These are phyloP conservation scores for Pseudois nayaur DNA, from an alignment of 2,113 vertebrate genomes.

Conservation along the genomic window DNA sequence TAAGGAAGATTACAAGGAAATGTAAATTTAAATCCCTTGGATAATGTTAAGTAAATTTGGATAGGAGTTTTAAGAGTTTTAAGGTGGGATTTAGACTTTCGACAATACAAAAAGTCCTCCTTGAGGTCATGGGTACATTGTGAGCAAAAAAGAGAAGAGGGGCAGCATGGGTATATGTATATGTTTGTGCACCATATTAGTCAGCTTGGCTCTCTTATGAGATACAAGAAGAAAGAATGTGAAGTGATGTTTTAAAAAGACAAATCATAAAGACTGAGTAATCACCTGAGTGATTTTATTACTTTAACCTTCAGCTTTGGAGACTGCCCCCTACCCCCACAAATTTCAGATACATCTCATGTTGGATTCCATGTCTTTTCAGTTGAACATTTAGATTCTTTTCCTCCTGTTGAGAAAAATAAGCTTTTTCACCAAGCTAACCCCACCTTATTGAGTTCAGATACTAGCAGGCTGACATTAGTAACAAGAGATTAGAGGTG, in stretches of 20 bases:
- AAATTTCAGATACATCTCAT: background rate
- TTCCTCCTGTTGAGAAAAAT: background rate
- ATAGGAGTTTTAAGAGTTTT: background rate
- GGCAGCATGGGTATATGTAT: accelerated
- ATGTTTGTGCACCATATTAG: accelerated
- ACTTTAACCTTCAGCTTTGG: background rate
- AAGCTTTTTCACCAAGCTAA: background rate
- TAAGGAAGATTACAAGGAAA: background rate
- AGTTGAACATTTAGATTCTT: background rate
- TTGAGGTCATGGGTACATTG: too few species aligned
- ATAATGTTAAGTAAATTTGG: background rate
- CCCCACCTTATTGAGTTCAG: conserved; percentile 25
- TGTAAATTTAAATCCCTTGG: background rate
- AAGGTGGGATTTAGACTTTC: background rate
- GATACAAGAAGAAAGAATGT: background rate
- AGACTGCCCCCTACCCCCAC: background rate
- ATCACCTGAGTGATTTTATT: background rate
- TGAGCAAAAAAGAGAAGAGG: background rate
- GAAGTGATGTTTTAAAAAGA: background rate
- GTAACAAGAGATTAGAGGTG: conserved; percentile 70
- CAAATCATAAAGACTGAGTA: background rate
- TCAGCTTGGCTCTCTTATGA: background rate
- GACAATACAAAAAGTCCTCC: background rate
- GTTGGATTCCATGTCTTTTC: background rate
- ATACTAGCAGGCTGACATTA: conserved; percentile 50